Base-by-base conservation (phyloP, 2,888 invertebrate species). In the Mesopsocus fuscifrons region DNA sequence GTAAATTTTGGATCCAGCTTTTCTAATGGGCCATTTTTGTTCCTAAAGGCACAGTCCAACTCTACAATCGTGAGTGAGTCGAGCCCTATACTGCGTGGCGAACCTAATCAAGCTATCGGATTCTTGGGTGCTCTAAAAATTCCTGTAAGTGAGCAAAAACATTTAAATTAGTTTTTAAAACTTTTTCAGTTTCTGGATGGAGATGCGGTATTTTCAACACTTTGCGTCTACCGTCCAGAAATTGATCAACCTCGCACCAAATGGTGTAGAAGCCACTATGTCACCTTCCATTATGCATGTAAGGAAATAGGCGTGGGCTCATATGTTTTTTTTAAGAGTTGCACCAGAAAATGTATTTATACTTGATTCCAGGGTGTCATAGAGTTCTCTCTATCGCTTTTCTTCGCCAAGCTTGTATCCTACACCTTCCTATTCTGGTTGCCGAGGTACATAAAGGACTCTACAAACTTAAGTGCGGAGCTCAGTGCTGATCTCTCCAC, bases 371-470 rank as follows among this genome's bases (percentile, higher is more conserved):
- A 69, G 69, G 94, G 94, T 22, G 95, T 97, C 2, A 51, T 89
- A 2, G 92, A 94, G 64, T 97, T 83, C 64, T 87, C 94, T 0
- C 59, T 94, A 34, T 87, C 87, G 34, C 69, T 95, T 32, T 95
- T 95, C 64, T 95, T 95, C 62, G 85, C 92, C 11, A 97, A 97
- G 62, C 71, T 95, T 31, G 94, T 95, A 54, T 88, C 88, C 59
- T 95, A 97, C 58, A 95, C 94, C 46, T 95, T 95, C 65, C 71
- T 95, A 41, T 95, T 85, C 59, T 97, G 95, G 95, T 67, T 97
- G 55, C 95, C 95, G 17, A 61, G 78, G 3, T 95, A 92, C 55
- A 88, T 97, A 46, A 74, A 77, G 47, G 69, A 72, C 38, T 78
- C 83, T 34, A 80, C 79, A 17, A 65, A 68, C 0, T 68, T 81